A percentile compares a stretch with the other conserved stretches of the same genome.
These are phyloP conservation scores for Acronicta aceris DNA, from an alignment of 2,888 invertebrate species.

Conservation along the genomic window DNA sequence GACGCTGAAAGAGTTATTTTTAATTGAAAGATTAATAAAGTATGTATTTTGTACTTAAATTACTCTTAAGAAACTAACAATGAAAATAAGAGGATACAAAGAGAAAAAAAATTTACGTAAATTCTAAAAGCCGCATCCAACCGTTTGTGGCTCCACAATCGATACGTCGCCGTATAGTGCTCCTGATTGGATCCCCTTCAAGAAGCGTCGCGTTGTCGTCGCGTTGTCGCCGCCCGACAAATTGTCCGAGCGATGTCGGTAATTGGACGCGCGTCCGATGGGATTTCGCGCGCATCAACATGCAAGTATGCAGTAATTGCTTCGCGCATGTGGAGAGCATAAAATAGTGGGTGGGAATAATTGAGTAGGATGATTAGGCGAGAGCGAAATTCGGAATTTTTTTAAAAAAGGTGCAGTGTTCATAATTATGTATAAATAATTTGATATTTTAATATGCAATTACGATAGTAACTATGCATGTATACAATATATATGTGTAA, in stretches of 20 bases:
- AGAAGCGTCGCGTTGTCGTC: slow-evolving; percentile 52
- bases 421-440: too few relatives aligned
- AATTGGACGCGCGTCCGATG: slow-evolving; percentile 57
- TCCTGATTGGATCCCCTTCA: slow-evolving; percentile 58
- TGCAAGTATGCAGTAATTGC: slow-evolving; percentile 30
- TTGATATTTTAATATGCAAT: too few relatives aligned
- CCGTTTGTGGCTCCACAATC: slow-evolving; percentile 6
- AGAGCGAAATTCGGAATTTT: neutral
- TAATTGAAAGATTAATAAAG: too few relatives aligned
- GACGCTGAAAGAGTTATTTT: too few relatives aligned
- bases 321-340: slow-evolving; percentile 13
- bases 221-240: slow-evolving; percentile 43
- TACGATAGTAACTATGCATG: too few relatives aligned
- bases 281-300: slow-evolving; percentile 37
- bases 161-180: slow-evolving; percentile 50
- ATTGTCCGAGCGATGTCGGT: slow-evolving; percentile 55
- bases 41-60: too few relatives aligned
- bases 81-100: neutral
- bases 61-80: too few relatives aligned
- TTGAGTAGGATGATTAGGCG: neutral
- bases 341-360: slow-evolving; percentile 4
- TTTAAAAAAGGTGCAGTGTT: neutral
- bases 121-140: slow-evolving; percentile 30
- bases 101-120: neutral
- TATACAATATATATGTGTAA: too few relatives aligned